These are phyloP conservation scores for Sigmodon hispidus DNA, from an alignment of 2,113 vertebrate genomes.

Conservation along the genomic window DNA sequence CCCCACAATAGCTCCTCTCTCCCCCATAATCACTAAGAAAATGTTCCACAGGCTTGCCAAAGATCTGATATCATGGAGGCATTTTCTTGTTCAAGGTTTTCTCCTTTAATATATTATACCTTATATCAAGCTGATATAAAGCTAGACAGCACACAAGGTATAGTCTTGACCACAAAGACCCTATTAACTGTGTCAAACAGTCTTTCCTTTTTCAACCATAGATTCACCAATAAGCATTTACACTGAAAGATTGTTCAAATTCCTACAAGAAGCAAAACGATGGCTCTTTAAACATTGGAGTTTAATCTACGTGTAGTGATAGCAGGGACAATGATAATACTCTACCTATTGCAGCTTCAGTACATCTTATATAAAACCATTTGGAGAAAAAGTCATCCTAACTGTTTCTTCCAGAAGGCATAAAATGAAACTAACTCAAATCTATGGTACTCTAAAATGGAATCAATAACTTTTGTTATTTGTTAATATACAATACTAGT, in stretches of 20 bases:
- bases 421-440: neutral
- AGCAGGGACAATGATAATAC: neutral
- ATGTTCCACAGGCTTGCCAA: neutral
- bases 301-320: neutral
- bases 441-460: neutral
- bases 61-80: neutral
- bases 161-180: neutral
- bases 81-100: neutral
- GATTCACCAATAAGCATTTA: neutral
- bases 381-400: neutral
- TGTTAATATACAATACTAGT: constrained; percentile 13
- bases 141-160: neutral
- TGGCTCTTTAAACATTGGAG: neutral
- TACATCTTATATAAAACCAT: neutral
- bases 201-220: neutral
- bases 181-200: neutral
- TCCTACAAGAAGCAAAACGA: neutral
- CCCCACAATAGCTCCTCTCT: neutral
- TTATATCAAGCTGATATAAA: neutral
- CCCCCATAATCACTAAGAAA: neutral
- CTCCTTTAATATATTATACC: neutral
- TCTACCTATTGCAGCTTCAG: neutral
- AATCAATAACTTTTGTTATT: neutral
- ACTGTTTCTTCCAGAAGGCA: neutral
- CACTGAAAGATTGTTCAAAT: neutral